phyloP scores from a whole-genome alignment of 2,888 invertebrate species.

The Ecliptopera silaceata region DNA sequence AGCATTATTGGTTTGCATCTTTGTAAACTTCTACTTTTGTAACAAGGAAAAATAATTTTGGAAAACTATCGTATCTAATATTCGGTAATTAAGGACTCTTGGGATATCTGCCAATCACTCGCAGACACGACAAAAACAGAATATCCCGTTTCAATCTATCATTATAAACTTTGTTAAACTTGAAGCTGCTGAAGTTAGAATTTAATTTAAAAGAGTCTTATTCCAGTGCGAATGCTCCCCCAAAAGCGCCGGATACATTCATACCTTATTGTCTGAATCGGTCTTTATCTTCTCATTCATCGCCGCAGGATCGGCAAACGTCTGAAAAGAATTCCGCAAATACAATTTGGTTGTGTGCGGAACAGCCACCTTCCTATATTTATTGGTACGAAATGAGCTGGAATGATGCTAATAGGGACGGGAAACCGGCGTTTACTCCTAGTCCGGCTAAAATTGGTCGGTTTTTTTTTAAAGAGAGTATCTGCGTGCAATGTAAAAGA shows the following conservation, averaged over 20 bases:
- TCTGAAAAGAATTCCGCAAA: constrained; percentile 31
- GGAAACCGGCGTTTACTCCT: background rate
- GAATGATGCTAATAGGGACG: background rate
- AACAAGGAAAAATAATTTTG: too few species aligned
- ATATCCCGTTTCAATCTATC: too few species aligned
- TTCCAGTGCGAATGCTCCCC: background rate
- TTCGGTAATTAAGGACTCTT: too few species aligned
- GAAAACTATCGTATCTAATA: too few species aligned
- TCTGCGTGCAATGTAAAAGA: too few species aligned
- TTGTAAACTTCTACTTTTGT: too few species aligned
- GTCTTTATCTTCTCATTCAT: constrained; percentile 9
- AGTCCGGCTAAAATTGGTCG: background rate
- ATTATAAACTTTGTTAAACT: background rate
- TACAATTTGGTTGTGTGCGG: constrained; percentile 47
- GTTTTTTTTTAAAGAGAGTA: too few species aligned
- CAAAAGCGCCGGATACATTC: background rate
- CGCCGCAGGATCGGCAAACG: constrained; percentile 11
- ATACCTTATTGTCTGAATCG: constrained; percentile 8
- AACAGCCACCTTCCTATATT: constrained; percentile 31
- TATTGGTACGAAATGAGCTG: constrained; percentile 29
- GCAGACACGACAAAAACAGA: background rate
- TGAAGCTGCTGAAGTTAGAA: background rate
- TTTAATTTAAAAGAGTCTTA: background rate
- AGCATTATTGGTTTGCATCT: too few species aligned
- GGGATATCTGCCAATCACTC: too few species aligned